A percentile compares a stretch with the other conserved stretches of the same genome.
Evolutionary conservation across 1,140 invertebrate species (phyloP).

Genomic region (Anthonomus grandis): DNA sequence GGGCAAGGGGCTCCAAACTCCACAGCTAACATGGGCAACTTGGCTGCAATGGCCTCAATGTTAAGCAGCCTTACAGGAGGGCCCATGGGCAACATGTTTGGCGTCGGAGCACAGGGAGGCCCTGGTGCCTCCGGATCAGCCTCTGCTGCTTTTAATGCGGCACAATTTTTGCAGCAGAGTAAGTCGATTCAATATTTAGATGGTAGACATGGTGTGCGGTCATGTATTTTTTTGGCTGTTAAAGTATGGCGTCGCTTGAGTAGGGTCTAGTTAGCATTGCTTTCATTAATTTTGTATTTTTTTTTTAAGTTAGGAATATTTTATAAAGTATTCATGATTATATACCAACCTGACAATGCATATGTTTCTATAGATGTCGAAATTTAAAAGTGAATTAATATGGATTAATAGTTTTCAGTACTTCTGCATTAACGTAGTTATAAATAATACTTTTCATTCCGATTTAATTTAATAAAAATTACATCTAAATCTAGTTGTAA

Average conservation of each 20-base stretch:
- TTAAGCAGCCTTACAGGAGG: slow-evolving; percentile 42
- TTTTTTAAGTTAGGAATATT: no score
- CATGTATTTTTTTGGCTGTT: background rate
- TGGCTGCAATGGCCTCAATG: slow-evolving; percentile 48
- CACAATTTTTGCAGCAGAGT: slow-evolving; percentile 75
- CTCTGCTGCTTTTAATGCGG: slow-evolving; percentile 58
- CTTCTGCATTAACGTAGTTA: no score
- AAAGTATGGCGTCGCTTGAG: slow-evolving; percentile 3
- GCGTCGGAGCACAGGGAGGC: slow-evolving; percentile 38
- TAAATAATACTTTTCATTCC: no score
- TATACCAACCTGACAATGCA: no score
- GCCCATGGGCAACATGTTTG: slow-evolving; percentile 42
- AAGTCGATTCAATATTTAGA: slow-evolving; percentile 50
- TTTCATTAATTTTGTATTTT: slow-evolving; percentile 6
- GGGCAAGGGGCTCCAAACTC: background rate
- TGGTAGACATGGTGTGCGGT: background rate
- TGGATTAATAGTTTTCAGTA: no score
- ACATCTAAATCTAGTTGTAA: no score
- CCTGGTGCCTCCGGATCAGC: slow-evolving; percentile 39
- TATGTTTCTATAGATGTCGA: no score
- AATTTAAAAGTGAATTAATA: no score
- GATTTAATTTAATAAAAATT: no score
- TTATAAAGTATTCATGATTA: no score
- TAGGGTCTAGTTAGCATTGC: slow-evolving; percentile 5
- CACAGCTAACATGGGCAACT: slow-evolving; percentile 37